Base-by-base conservation (phyloP, 2,888 invertebrate genomes). In the Stenodema calcarata region DNA sequence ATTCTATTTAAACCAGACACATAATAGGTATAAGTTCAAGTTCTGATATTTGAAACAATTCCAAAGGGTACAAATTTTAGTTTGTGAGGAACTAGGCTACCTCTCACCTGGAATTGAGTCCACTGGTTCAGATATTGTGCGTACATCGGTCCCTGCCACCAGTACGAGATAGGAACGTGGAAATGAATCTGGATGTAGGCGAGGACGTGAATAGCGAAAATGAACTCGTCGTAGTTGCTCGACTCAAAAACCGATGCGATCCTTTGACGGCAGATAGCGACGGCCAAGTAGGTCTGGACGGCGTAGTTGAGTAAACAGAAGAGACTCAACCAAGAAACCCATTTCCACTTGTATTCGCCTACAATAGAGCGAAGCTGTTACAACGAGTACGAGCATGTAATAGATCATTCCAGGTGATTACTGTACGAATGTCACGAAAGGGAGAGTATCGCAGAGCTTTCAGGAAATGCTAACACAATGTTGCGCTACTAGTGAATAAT, bases 131-230 rank as follows among this genome's bases (percentile, higher is more conserved):
- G 82, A 30, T 88, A 88, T 54, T 81, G 35, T 7, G 87, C 70
- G 11, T 87, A 73, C 47, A 81, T 54, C 0, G 44, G 54, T 2
- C 81, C 81, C 23, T 88, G 86, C 14, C 81, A 30, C 88, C 88
- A 88, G 70, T 62, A 88, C 1, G 87, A 79, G 42, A 88, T 70
- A 1, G 88, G 88, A 11, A 88, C 85, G 50, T 88, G 88, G 35
- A 86, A 88, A 70, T 88, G 88, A 0, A 88, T 87, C 35, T 87
- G 87, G 35, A 87, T 75, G 44, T 88, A 88, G 28, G 86, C 86
- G 44, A 88, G 62, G 18, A 88, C 50, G 78, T 87, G 85, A 18
- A 88, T 86, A 12, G 88, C 81, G 69, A 88, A 88, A 11, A 88
- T 85, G 78, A 88, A 69, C 35, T 87, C 87, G 30, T 88, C 88